These are phyloP conservation scores for Botrylloides violaceus DNA, from an alignment of 23 tunicate genomes.

Conservation along the genomic window DNA sequence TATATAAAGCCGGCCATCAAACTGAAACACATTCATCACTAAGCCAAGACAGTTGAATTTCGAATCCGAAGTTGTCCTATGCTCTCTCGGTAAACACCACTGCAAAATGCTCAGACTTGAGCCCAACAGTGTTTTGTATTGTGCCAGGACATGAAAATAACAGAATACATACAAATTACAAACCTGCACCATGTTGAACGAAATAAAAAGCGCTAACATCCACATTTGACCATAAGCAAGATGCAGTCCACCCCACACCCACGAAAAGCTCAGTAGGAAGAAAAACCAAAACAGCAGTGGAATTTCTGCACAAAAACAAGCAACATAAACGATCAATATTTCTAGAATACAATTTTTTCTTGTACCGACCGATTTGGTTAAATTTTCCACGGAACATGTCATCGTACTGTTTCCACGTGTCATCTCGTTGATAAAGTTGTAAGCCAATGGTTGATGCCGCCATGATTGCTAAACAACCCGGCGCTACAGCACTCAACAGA, in stretches of 20 bases:
- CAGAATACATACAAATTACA: background rate
- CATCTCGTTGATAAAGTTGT: conserved; percentile 49
- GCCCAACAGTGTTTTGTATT: no score
- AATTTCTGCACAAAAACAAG: conserved; percentile 39
- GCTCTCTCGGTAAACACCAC: no score
- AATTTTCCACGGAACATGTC: conserved; percentile 60
- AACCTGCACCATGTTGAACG: conserved; percentile 63
- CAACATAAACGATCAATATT: background rate
- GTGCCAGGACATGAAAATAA: no score
- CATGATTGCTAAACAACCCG: conserved; percentile 48
- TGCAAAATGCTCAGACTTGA: no score
- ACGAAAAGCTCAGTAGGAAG: conserved; percentile 41
- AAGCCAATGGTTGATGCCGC: conserved; percentile 17
- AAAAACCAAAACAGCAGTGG: conserved; percentile 59
- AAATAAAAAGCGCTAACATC: conserved; percentile 46
- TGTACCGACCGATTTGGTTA: conserved; percentile 44
- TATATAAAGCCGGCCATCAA: no score
- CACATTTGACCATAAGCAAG: conserved; percentile 73
- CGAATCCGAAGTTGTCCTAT: no score
- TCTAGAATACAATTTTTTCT: background rate
- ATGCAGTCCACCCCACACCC: conserved; percentile 68
- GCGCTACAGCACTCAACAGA: conserved; percentile 43
- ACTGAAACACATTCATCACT: no score
- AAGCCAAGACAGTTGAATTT: no score
- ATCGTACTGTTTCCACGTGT: conserved; percentile 63